phyloP scores from a whole-genome alignment of 2,113 vertebrate genomes.

The Kobus ellipsiprymnus region DNA sequence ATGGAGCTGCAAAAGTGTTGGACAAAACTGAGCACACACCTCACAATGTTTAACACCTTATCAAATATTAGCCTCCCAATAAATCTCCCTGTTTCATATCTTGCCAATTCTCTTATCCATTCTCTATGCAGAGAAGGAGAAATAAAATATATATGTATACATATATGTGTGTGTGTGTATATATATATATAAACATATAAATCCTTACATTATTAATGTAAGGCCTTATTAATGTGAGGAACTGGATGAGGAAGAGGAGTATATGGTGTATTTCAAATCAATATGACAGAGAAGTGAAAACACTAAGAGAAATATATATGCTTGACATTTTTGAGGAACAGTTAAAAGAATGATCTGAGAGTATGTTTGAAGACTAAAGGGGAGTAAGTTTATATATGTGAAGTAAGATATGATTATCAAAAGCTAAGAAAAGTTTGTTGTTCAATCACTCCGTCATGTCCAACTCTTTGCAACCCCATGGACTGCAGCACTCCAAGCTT shows the following conservation, averaged over 20 bases:
- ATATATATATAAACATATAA: background rate
- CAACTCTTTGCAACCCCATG: background rate
- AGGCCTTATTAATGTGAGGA: background rate
- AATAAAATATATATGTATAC: background rate
- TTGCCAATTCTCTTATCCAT: background rate
- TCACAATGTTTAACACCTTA: background rate
- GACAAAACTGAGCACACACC: background rate
- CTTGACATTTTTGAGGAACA: background rate
- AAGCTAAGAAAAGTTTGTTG: background rate
- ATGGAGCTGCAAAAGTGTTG: background rate
- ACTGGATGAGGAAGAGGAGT: background rate
- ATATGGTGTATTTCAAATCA: background rate
- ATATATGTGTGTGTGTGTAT: background rate
- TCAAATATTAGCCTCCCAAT: background rate
- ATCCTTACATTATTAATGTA: background rate
- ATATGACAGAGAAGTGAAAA: background rate
- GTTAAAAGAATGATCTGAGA: background rate
- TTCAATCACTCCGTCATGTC: background rate
- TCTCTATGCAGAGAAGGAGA: background rate
- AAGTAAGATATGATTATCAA: background rate
- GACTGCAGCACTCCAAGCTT: background rate
- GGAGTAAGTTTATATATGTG: background rate
- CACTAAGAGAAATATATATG: background rate
- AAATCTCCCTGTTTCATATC: background rate
- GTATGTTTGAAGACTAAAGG: background rate